A percentile compares a stretch with the other conserved stretches of the same genome.
Conservation (phyloP, 1,140 invertebrate species). For the Phortica variegata region DNA sequence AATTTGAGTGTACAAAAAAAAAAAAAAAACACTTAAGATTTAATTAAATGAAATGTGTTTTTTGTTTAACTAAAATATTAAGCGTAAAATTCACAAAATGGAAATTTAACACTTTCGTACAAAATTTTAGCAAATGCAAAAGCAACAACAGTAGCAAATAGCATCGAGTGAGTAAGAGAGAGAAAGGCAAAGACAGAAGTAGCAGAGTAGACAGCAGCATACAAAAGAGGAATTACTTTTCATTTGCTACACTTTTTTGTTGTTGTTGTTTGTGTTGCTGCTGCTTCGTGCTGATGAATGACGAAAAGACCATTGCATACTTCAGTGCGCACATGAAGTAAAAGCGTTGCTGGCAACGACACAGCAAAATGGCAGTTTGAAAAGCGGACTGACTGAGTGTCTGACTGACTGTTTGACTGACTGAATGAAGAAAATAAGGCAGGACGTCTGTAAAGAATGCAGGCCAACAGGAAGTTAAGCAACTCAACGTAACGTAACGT, state of each 20-base stretch:
- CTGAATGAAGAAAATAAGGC: no score
- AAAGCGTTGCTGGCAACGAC: conserved; percentile 18
- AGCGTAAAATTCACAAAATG: conserved; percentile 43
- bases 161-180: neutral
- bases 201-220: neutral
- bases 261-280: conserved; percentile 4
- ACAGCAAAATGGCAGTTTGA: conserved; percentile 20
- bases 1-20: conserved; percentile 18
- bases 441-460: no score
- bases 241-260: conserved; percentile 14
- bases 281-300: conserved; percentile 44
- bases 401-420: no score
- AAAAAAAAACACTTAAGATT: conserved; percentile 49
- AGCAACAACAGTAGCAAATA: conserved; percentile 14
- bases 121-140: conserved; percentile 46
- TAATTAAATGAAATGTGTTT: conserved; percentile 9
- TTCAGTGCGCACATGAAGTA: conserved; percentile 48
- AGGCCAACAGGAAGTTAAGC: neutral
- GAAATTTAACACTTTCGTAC: conserved; percentile 50
- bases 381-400: conserved; percentile 15
- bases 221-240: conserved; percentile 40
- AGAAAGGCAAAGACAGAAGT: conserved; percentile 23
- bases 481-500: neutral
- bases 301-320: conserved; percentile 53
- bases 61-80: no score